Percentiles rank a stretch among this genome's conserved stretches.
These are phyloP conservation scores for Myopa testacea DNA, from an alignment of 2,888 invertebrate species.

Conservation along the genomic window DNA sequence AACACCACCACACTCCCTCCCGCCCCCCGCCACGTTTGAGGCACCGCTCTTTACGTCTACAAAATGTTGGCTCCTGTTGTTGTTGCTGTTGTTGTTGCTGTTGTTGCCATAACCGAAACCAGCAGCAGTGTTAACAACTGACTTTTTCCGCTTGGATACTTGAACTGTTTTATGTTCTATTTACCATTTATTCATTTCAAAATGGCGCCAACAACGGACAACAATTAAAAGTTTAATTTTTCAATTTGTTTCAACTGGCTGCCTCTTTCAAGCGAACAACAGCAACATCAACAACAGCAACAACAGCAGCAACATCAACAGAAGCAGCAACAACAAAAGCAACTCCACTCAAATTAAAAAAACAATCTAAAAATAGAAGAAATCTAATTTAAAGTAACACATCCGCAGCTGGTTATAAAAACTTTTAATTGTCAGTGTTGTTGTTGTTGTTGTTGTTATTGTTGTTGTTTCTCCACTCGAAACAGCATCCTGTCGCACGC, in stretches of 20 bases:
- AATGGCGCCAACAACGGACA: slow-evolving; percentile 13
- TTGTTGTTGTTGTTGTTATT: too few relatives aligned
- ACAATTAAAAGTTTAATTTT: slow-evolving; percentile 13
- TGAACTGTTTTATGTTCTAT: neutral
- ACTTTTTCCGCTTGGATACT: too few relatives aligned
- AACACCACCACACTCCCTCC: neutral
- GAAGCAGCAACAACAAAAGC: neutral
- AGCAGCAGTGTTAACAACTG: too few relatives aligned
- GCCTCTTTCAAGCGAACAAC: neutral
- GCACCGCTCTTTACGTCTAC: too few relatives aligned
- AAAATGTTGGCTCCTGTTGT: slow-evolving; percentile 2
- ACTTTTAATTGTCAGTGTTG: slow-evolving; percentile 17
- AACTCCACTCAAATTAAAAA: too few relatives aligned
- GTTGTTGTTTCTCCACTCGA: neutral
- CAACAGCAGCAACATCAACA: neutral
- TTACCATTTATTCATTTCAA: neutral
- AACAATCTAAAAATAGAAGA: neutral
- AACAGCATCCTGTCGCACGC: neutral
- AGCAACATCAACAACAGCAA: neutral
- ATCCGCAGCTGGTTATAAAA: slow-evolving; percentile 21
- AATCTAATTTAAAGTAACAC: slow-evolving; percentile 27
- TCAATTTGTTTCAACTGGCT: slow-evolving; percentile 7
- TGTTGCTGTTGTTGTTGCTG: neutral
- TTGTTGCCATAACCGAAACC: neutral
- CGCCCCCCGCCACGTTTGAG: too few relatives aligned